Percentiles rank a stretch among this genome's conserved stretches.
phyloP scores from a whole-genome alignment of 1,140 invertebrate species.

The Drosophila busckii region DNA sequence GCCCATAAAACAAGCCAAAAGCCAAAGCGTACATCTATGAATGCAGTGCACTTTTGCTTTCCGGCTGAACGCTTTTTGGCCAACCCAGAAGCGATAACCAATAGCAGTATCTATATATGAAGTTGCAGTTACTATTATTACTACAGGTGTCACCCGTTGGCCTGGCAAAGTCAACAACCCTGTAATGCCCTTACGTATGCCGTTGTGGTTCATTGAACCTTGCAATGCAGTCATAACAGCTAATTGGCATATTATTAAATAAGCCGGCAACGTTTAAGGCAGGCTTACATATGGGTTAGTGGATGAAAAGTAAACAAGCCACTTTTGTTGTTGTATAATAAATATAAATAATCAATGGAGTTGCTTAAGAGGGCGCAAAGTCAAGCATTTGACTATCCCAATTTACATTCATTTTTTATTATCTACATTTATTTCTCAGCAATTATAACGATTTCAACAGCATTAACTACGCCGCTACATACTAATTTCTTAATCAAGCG shows the following conservation, averaged over 20 bases:
- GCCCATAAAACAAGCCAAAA: slow-evolving; percentile 23
- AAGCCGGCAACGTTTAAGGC: slow-evolving; percentile 13
- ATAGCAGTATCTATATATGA: slow-evolving; percentile 22
- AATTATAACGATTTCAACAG: too few relatives aligned
- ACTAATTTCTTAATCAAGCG: too few relatives aligned
- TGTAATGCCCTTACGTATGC: slow-evolving; percentile 49
- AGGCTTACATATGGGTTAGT: too few relatives aligned
- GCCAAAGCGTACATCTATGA: not conserved
- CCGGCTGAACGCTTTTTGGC: slow-evolving; percentile 27
- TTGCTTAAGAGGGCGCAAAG: too few relatives aligned
- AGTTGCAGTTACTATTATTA: slow-evolving; percentile 10
- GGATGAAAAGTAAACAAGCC: too few relatives aligned
- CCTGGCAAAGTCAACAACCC: slow-evolving; percentile 45
- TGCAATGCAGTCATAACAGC: not conserved
- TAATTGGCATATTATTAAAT: slow-evolving; percentile 37
- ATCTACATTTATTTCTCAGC: too few relatives aligned
- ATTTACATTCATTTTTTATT: too few relatives aligned
- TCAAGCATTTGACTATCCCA: too few relatives aligned
- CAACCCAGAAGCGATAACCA: too few relatives aligned
- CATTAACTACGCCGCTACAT: too few relatives aligned
- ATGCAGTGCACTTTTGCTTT: slow-evolving; percentile 30
- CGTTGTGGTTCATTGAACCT: slow-evolving; percentile 57
- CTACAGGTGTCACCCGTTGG: slow-evolving; percentile 14
- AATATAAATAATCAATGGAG: too few relatives aligned
- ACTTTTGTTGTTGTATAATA: too few relatives aligned